Conservation (phyloP, 2,113 vertebrate genomes). For the Chloropsis cyanopogon region DNA sequence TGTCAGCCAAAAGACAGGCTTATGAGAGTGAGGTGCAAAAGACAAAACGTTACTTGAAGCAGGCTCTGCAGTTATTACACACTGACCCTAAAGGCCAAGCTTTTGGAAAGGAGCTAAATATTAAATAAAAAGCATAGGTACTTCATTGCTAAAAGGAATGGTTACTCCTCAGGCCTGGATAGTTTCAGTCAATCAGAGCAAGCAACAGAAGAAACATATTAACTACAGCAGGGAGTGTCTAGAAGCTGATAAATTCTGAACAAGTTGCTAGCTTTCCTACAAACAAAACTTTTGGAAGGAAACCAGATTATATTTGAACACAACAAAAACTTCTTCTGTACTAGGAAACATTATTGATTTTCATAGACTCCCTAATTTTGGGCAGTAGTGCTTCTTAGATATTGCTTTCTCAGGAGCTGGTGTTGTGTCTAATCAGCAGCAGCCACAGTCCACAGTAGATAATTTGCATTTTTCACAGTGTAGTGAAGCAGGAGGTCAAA, state of each 20-base stretch:
- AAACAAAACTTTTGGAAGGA: not conserved
- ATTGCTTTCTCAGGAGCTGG: not conserved
- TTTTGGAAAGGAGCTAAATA: slow-evolving; percentile 3
- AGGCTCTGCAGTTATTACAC: not conserved
- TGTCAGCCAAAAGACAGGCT: not conserved
- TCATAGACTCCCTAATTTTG: not conserved
- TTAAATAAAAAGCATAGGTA: not conserved
- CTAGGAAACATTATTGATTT: not conserved
- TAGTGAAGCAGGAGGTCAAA: not conserved
- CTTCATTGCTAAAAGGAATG: not conserved
- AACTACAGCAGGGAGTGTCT: not conserved
- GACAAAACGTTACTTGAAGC: not conserved
- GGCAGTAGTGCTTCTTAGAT: not conserved
- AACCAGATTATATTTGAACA: not conserved
- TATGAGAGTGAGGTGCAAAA: not conserved
- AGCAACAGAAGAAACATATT: not conserved
- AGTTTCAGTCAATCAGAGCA: not conserved
- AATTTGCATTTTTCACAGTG: not conserved
- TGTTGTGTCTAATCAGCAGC: not conserved
- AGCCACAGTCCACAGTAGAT: not conserved
- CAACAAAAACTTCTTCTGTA: not conserved
- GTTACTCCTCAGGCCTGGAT: not conserved
- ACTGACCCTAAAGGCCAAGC: not conserved
- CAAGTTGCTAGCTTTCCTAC: not conserved
- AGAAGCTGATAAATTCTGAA: not conserved